Evolutionary conservation across 2,797 vertebrate species (phyloP), one percentile per base, ranked within the genome.

Genomic region (Sebastes umbrosus): DNA sequence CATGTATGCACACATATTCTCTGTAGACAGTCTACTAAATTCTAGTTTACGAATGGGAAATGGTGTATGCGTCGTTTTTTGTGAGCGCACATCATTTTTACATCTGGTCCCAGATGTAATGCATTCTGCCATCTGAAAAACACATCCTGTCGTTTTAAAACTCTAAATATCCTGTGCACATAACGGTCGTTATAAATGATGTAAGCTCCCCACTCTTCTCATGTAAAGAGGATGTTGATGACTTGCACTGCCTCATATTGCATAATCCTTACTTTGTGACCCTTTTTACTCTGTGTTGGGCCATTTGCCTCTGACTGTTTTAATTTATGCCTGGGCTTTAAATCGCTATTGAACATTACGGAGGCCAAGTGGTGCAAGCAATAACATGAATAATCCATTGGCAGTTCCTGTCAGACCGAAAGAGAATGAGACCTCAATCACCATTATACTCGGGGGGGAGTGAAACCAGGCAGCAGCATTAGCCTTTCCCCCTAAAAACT

Each of bases 341-440:
- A 88, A 91, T 89, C 67, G 55, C 83, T 88, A 86, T 84, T 79
- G 84, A 88, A 87, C 89, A 91, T 84, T 69, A 84, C 62, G 22
- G 75, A 86, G 84, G 75, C 79, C 84, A 93, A 90, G 80, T 87
- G 85, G 85, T 87, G 72, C 71, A 80, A 87, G 90, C 84, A 85
- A 87, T 92, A 92, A 91, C 89, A 94, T 92, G 91, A 94, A 94
- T 94, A 94, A 94, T 93, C 92, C 89, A 94, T 89, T 79, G 88
- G 93, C 80, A 92, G 82, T 87, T 88, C 87, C 87, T 89, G 91
- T 86, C 89, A 80, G 80, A 87, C 81, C 32, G 67, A 86, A 54
- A 84, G 77, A 68, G 73, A 90, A 87, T 69, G 73, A 90, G 85
- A 79, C 82, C 85, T 91, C 90, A 85, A 88, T 89, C 86, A 84